phyloP scores from a whole-genome alignment of 2,888 invertebrate genomes.

The Phyllotreta cruciferae region DNA sequence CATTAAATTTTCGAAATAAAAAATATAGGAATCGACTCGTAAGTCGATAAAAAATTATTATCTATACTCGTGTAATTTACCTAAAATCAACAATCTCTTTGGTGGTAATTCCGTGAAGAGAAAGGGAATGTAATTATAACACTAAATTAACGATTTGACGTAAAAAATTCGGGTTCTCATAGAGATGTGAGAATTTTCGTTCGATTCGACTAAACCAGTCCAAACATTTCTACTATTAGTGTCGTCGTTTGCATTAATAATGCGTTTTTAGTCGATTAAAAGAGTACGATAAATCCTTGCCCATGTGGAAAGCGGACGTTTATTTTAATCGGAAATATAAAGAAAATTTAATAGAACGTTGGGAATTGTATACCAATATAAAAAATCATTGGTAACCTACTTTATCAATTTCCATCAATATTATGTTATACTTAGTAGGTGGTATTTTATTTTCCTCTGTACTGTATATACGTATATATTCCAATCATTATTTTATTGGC shows the following conservation, averaged over 20 bases:
- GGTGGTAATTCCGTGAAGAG: too few relatives aligned
- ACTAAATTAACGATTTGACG: not conserved
- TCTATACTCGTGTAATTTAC: too few relatives aligned
- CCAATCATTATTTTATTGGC: too few relatives aligned
- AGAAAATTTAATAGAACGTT: not conserved
- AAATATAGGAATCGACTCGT: too few relatives aligned
- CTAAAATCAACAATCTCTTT: too few relatives aligned
- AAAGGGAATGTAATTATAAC: too few relatives aligned
- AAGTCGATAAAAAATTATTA: too few relatives aligned
- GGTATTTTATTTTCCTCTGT: too few relatives aligned
- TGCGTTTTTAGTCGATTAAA: not conserved
- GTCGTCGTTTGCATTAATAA: constrained; percentile 16
- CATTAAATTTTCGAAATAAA: too few relatives aligned
- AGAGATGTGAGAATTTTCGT: constrained; percentile 11
- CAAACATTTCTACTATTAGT: constrained; percentile 19
- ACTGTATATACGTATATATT: too few relatives aligned
- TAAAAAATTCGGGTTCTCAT: not conserved
- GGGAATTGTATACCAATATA: not conserved
- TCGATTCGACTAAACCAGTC: constrained; percentile 19
- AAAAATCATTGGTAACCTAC: not conserved
- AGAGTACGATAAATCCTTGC: constrained; percentile 7
- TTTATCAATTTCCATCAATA: too few relatives aligned
- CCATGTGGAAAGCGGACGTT: constrained; percentile 15
- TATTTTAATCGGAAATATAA: constrained; percentile 17
- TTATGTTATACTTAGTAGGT: too few relatives aligned